Evolutionary conservation across 2,888 invertebrate genomes (phyloP), one percentile per base, ranked within the genome.

Genomic region (Phytoseiulus persimilis): DNA sequence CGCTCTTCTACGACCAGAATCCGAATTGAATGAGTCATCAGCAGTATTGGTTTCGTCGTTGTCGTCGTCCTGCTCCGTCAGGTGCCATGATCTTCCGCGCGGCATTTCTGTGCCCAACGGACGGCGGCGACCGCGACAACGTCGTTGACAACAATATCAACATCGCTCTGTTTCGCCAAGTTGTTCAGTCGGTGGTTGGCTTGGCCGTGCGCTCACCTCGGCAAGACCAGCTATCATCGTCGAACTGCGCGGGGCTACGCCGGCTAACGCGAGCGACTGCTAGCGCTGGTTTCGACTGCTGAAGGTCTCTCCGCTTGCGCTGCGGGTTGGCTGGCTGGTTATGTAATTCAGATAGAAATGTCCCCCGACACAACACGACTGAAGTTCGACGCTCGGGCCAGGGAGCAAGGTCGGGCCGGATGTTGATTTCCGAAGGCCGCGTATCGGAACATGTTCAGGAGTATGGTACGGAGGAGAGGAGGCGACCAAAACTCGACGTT

Each of bases 371-470:
- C 65, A 65, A 28, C 65, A 65, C 65, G 65, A 65, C 65, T 65
- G 87, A 45, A 33, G 87, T 87, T 32, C 33, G 45, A 39, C 45
- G 87, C 39, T 33, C 87, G 87, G 87, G 87, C 39, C 87, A 87
- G 33, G 87, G 87, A 87, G 87, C 87, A 87, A 87, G 87, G 87
- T 87, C 87, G 87, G 39, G 33, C 87, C 87, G 87, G 87, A 87
- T 87, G 87, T 87, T 45, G 87, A 87, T n/a, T 87, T 33, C 87
- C 28, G 65, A 65, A 65, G 65, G 65, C 65, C 65, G 65, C 65
- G 28, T 28, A 65, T 65, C 65, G 65, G 65, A 65, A 65, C 65
- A 65, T 65, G 65, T 65, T 65, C 18, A 28, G 28, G 65, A 65
- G 65, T 65, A 28, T 28, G 28, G 65, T 14, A 65, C 65, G 18